Evolutionary conservation across 2,797 vertebrate genomes (phyloP), one percentile per base, ranked within the genome.

Genomic region (Nannoperca australis): DNA sequence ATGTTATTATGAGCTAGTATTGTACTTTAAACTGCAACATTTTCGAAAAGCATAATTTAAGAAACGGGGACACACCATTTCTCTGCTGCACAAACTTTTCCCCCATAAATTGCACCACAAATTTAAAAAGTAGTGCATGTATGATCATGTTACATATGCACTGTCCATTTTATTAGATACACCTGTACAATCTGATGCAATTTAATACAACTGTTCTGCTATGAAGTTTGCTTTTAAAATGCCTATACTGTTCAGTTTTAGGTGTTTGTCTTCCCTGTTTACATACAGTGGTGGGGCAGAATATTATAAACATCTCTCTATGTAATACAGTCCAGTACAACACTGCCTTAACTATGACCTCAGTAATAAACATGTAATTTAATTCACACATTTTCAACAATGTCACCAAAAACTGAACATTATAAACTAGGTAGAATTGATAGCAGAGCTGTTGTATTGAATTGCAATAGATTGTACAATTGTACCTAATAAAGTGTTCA

Each of bases 11-110:
- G 38, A 69, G 22, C 18, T 42, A 20, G 22, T 22, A 17, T 50
- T 50, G n/a, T 60, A 66, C 15, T 69, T 24, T 22, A 15, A 40
- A 63, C 30, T 30, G 24, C 44, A 66, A 56, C 13, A 9, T 70
- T 58, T 69, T 30, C 10, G 4, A 30, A 60, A 51, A 34, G 3
- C 9, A 7, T 58, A 3, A 32, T 64, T 47, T 20, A 27, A 13
- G 42, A 44, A 44, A 44, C 4, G 42, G 13, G 14, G 60, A 49
- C 18, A 20, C 34, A 24, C 13, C 13, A 0, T 58, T 59, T 66
- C 18, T n/a, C 20, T 6, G 18, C 8, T 49, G 9, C 36, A 36
- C 36, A 36, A 1, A 10, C 36, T 2, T 36, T 36, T 36, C 9
- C 11, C 13, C 38, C 20, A 49, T 8, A 36, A 56, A 56, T 27